phyloP scores from a whole-genome alignment of 2,888 invertebrate genomes.

The Synanthedon tipuliformis region DNA sequence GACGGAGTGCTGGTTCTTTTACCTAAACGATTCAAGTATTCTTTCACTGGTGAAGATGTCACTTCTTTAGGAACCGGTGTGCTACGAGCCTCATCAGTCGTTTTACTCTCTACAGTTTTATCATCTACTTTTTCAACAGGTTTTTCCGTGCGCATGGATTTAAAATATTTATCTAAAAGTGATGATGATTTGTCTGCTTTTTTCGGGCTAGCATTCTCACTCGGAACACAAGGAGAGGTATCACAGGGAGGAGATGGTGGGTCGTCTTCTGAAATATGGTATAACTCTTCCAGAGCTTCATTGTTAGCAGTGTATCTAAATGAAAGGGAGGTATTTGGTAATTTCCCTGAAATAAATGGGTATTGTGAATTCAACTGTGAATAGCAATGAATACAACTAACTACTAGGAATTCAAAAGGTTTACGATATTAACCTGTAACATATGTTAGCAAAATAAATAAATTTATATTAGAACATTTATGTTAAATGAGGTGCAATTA shows the following conservation, averaged over 20 bases:
- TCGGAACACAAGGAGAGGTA: constrained; percentile 33
- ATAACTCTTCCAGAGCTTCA: constrained; percentile 79
- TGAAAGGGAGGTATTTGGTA: constrained; percentile 63
- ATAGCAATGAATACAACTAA: too few relatives aligned
- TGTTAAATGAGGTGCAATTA: too few relatives aligned
- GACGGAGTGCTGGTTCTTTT: constrained; percentile 74
- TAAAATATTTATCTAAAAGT: constrained; percentile 64
- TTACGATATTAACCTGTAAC: too few relatives aligned
- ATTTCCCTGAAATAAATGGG: constrained; percentile 40
- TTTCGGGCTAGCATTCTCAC: constrained; percentile 55
- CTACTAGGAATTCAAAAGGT: too few relatives aligned
- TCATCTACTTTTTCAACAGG: constrained; percentile 38
- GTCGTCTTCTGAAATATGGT: constrained; percentile 72
- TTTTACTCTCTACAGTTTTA: constrained; percentile 33
- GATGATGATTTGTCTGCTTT: constrained; percentile 54
- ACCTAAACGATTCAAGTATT: constrained; percentile 68
- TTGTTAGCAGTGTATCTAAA: constrained; percentile 83
- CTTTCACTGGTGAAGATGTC: constrained; percentile 66
- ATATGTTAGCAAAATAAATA: too few relatives aligned
- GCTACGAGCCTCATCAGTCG: constrained; percentile 27
- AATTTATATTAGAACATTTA: too few relatives aligned
- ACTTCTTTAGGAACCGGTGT: constrained; percentile 39
- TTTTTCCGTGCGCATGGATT: constrained; percentile 40
- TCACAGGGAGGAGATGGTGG: constrained; percentile 60
- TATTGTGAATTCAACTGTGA: neutral